phyloP scores from a whole-genome alignment of 2,113 vertebrate species.

The Agelaius phoeniceus region DNA sequence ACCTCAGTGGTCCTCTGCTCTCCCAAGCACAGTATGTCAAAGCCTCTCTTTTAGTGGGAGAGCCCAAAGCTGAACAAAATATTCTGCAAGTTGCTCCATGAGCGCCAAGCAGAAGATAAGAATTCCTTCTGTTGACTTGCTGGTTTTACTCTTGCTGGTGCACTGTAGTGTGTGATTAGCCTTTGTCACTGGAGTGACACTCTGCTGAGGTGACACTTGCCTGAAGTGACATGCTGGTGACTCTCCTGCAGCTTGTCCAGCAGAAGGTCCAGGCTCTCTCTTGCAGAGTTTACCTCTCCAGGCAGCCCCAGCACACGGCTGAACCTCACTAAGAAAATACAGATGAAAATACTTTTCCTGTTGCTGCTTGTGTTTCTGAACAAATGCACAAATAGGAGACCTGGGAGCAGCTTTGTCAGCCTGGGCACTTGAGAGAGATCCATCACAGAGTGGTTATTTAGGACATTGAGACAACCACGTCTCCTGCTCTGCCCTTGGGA shows the following conservation, averaged over 20 bases:
- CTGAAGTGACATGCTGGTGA: neutral
- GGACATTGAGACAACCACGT: neutral
- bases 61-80: neutral
- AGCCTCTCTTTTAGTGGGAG: neutral
- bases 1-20: neutral
- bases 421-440: constrained; percentile 1
- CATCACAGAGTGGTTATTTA: constrained; percentile 1
- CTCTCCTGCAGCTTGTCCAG: fast-evolving
- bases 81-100: neutral
- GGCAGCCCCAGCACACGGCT: fast-evolving
- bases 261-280: neutral
- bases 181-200: neutral
- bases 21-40: neutral
- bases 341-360: neutral
- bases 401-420: neutral
- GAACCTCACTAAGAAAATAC: neutral
- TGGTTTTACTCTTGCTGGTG: neutral
- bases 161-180: neutral
- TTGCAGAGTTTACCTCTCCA: neutral
- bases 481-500: constrained; percentile 12
- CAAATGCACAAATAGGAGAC: neutral
- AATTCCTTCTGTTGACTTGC: neutral
- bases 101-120: neutral
- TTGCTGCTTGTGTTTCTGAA: neutral
- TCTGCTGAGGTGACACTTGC: neutral